Percentiles rank a stretch among this genome's conserved stretches.
Evolutionary conservation across 2,797 vertebrate genomes (phyloP).

Genomic region (Enteromius argenteus): DNA sequence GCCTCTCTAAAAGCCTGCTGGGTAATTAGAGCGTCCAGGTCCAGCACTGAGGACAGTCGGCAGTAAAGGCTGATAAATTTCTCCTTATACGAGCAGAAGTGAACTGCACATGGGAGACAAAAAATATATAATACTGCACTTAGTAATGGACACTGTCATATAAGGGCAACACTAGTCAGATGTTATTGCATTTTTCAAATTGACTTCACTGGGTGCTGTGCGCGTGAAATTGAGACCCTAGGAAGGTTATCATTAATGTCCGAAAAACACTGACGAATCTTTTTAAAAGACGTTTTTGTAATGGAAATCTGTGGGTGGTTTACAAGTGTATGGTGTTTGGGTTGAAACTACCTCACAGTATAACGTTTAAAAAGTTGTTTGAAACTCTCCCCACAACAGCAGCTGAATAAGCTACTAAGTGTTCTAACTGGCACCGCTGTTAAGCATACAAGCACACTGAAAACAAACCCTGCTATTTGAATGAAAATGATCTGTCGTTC

Average conservation of each 20-base stretch:
- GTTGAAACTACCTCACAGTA: slow-evolving; percentile 46
- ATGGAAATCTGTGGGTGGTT: slow-evolving; percentile 56
- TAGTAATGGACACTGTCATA: slow-evolving; percentile 39
- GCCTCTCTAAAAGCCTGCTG: slow-evolving; percentile 96
- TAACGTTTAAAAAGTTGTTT: slow-evolving; percentile 55
- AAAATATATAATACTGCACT: neutral
- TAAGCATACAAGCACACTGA: slow-evolving; percentile 43
- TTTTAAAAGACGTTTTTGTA: slow-evolving; percentile 48
- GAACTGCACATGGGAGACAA: slow-evolving; percentile 79
- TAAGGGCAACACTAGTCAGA: slow-evolving; percentile 16
- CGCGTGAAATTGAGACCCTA: slow-evolving; percentile 38
- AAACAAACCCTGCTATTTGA: slow-evolving; percentile 54
- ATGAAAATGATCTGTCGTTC: slow-evolving; percentile 53
- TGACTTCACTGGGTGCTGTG: slow-evolving; percentile 34
- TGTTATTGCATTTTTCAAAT: slow-evolving; percentile 34
- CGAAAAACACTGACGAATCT: slow-evolving; percentile 44
- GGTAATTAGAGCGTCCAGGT: slow-evolving; percentile 94
- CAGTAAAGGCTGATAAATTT: slow-evolving; percentile 97
- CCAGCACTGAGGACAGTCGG: slow-evolving; percentile 93
- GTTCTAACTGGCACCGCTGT: slow-evolving; percentile 47
- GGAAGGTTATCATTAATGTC: slow-evolving; percentile 55
- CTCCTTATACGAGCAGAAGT: slow-evolving; percentile 96
- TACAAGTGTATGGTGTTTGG: slow-evolving; percentile 52
- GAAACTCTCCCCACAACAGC: slow-evolving; percentile 52
- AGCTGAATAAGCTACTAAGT: slow-evolving; percentile 47